Conservation (phyloP, 2,797 vertebrate genomes). For the Philypnodon macrostomus region DNA sequence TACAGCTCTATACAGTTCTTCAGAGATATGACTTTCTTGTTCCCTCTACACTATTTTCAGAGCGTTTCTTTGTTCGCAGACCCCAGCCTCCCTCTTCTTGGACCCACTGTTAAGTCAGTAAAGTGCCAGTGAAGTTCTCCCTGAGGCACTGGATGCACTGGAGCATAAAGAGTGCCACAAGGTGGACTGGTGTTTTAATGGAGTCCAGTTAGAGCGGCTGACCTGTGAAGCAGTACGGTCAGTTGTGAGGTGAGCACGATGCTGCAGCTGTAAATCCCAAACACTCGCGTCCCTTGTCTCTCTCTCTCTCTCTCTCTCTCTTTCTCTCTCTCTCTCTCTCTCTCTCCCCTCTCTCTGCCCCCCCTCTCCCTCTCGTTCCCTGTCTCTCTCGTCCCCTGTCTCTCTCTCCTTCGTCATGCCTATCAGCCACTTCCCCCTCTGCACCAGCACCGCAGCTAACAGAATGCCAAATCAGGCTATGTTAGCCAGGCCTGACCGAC, state of each 20-base stretch:
- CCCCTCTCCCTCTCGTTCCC: conserved; percentile 54
- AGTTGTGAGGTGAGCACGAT: conserved; percentile 63
- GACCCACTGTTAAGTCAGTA: conserved; percentile 44
- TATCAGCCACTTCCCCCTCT: conserved; percentile 51
- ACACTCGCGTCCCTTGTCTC: conserved; percentile 52
- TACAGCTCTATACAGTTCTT: conserved; percentile 16
- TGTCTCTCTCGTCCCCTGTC: conserved; percentile 53
- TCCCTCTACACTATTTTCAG: conserved; percentile 33
- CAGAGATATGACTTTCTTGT: conserved; percentile 53
- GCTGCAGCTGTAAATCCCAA: conserved; percentile 66
- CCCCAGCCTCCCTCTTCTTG: conserved; percentile 33
- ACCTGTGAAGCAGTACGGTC: conserved; percentile 68
- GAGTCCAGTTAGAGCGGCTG: conserved; percentile 67
- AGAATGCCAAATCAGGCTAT: conserved; percentile 69
- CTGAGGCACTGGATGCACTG: conserved; percentile 51
- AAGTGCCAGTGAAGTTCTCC: conserved; percentile 69
- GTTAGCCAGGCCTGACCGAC: conserved; percentile 60
- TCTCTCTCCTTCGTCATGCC: conserved; percentile 49
- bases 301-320: conserved; percentile 30
- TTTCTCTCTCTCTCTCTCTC: no score
- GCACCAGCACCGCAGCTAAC: conserved; percentile 49
- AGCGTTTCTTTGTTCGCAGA: conserved; percentile 46
- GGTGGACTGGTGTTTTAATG: conserved; percentile 70
- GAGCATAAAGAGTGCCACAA: conserved; percentile 68
- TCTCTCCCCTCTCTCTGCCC: no score